Conservation (phyloP, 2,888 invertebrate genomes). For the Lapara coniferarum region DNA sequence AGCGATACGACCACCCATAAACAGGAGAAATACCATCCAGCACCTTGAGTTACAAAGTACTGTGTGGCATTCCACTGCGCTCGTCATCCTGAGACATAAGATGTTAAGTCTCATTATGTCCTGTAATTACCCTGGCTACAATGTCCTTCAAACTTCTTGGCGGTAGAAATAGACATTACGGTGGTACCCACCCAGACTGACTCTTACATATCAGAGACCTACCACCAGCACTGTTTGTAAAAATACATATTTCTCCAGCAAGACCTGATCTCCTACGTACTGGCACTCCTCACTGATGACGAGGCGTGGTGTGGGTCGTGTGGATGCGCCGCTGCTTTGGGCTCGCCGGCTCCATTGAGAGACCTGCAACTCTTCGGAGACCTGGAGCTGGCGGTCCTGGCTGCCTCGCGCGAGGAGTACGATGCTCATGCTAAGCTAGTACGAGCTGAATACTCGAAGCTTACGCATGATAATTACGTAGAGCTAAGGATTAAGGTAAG, state of each 20-base stretch:
- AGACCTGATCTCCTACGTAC: conserved; percentile 70
- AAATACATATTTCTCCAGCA: conserved; percentile 50
- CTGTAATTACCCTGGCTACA: too few relatives aligned
- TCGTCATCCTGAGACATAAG: too few relatives aligned
- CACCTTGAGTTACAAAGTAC: too few relatives aligned
- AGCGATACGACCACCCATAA: too few relatives aligned
- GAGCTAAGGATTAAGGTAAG: conserved; percentile 68
- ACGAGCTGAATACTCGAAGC: conserved; percentile 66
- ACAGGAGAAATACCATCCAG: too few relatives aligned
- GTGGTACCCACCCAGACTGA: too few relatives aligned
- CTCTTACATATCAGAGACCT: too few relatives aligned
- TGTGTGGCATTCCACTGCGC: too few relatives aligned
- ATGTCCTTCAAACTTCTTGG: too few relatives aligned
- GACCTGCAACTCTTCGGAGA: conserved; percentile 74
- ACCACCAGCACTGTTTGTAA: too few relatives aligned
- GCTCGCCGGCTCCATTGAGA: conserved; percentile 51
- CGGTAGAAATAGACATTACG: too few relatives aligned
- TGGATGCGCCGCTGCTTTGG: conserved; percentile 42
- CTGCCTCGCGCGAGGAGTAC: conserved; percentile 64
- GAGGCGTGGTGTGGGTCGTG: conserved; percentile 61
- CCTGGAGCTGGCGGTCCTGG: conserved; percentile 73
- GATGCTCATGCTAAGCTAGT: conserved; percentile 71
- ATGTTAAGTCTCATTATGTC: too few relatives aligned
- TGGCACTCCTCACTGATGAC: conserved; percentile 74
- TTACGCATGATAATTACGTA: conserved; percentile 60